These are phyloP conservation scores for Cricetomys ansorgei DNA, from an alignment of 2,113 vertebrate genomes.

Conservation along the genomic window DNA sequence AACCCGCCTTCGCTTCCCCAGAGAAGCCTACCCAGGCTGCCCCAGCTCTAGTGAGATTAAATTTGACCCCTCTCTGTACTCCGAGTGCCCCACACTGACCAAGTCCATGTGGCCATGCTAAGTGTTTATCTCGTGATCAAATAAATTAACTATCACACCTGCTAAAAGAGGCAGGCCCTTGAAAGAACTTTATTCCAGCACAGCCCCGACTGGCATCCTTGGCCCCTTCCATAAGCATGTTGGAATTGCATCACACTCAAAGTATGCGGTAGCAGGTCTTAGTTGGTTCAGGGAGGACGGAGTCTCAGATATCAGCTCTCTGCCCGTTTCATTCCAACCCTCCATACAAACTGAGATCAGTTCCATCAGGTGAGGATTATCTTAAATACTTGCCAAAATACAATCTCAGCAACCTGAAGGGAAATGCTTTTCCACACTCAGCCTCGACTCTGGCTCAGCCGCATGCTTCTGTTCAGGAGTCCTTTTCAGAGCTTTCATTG, in stretches of 20 bases:
- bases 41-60: neutral
- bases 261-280: neutral
- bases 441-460: neutral
- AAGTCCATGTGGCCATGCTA: rapidly evolving
- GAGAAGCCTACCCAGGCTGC: neutral
- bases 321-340: neutral
- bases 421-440: neutral
- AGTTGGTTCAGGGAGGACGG: neutral
- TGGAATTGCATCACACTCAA: neutral
- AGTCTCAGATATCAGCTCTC: neutral
- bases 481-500: neutral
- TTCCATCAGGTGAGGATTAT: neutral
- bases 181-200: neutral
- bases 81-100: neutral
- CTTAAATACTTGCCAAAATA: neutral
- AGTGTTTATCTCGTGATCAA: neutral
- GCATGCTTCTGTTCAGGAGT: neutral
- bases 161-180: neutral
- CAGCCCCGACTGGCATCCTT: neutral
- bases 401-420: neutral
- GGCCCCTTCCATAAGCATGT: neutral
- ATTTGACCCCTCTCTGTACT: neutral
- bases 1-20: neutral
- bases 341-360: neutral
- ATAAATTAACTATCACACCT: neutral